Base-by-base conservation (phyloP, 2,888 invertebrate genomes). In the Portevinia maculata region DNA sequence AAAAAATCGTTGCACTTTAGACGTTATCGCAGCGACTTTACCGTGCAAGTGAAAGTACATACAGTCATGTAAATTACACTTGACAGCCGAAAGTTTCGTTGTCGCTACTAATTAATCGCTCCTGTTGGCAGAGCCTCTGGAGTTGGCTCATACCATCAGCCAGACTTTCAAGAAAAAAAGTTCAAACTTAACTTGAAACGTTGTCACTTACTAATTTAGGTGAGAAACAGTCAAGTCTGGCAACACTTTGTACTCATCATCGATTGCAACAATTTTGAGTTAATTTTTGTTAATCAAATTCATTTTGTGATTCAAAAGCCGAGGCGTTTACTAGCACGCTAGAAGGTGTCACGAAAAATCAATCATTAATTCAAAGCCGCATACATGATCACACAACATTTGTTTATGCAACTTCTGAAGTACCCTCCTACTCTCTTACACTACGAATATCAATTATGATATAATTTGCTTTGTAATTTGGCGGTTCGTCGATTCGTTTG, bases 311-410 rank as follows among this genome's bases (percentile, higher is more conserved):
- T 48, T 37, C 6, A 32, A 39, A 46, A 17, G 39, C 65, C 67
- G 59, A 74, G 65, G 67, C 60, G 74, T 74, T 60, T 74, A 34
- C 41, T 52, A 3, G 46, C 50, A 65, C 13, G 39, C 74, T 55
- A 53, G 53, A 64, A 79, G 75, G 70, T 70, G 81, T 76, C 75
- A 59, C 32, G 32, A 60, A 59, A 48, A 79, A 76, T 81, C 59
- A 59, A 81, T 81, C 69, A 81, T 65, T 64, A 59, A 81, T 81
- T 75, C 79, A 75, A 57, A 75, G 30, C 75, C 69, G n/a, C 50
- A 64, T 64, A 52, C 53, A n/a, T 6, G 13, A 34, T 59, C 30
- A 53, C 62, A 55, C 50, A 64, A 37, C 24, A 64, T 74, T 74
- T 64, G 57, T 74, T 75, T 67, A 67, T 75, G 74, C 65, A 59